phyloP scores from a whole-genome alignment of 2,113 vertebrate species.

The Emydocephalus ijimae region DNA sequence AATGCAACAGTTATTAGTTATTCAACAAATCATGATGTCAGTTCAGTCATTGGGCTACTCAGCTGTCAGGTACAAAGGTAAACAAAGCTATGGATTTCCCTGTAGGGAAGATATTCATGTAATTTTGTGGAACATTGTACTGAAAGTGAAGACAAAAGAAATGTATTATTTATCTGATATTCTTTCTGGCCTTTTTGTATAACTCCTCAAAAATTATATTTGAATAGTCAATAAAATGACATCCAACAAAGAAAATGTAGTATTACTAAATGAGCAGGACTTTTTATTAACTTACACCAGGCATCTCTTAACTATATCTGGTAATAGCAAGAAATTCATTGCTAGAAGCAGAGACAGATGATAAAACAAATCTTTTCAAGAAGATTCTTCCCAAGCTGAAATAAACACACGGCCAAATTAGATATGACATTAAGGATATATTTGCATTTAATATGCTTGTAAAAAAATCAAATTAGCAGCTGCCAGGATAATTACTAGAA shows the following conservation, averaged over 20 bases:
- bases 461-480: not conserved
- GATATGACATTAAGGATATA: not conserved
- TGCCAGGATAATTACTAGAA: not conserved
- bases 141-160: not conserved
- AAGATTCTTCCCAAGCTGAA: not conserved
- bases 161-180: not conserved
- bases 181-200: not conserved
- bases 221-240: constrained; percentile 25
- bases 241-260: constrained; percentile 27
- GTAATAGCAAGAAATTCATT: not conserved
- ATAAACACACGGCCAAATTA: not conserved
- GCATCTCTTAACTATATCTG: not conserved
- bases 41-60: not conserved
- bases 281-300: constrained; percentile 3
- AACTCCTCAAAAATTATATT: not conserved
- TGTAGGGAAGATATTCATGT: not conserved
- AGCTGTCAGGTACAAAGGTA: not conserved
- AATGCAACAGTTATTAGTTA: not conserved
- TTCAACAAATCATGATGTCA: not conserved
- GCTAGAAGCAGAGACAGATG: not conserved
- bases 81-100: not conserved
- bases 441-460: not conserved
- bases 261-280: constrained; percentile 34
- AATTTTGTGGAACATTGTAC: not conserved
- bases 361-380: not conserved